A percentile compares a stretch with the other conserved stretches of the same genome.
Conservation (phyloP, 2,113 vertebrate species). For the Azemiops feae region DNA sequence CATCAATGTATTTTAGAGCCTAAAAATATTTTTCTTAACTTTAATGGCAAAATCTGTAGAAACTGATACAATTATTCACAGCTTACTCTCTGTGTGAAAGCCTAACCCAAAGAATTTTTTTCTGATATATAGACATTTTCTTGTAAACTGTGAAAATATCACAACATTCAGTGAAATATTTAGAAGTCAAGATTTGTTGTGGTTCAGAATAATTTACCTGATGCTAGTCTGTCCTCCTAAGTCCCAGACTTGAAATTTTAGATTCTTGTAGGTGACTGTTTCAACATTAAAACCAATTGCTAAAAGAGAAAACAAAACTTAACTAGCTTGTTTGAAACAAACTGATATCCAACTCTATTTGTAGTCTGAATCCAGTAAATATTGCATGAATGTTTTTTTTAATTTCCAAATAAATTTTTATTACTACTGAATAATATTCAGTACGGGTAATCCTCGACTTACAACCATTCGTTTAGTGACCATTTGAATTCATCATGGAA, state of each 20-base stretch:
- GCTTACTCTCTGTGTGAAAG: background rate
- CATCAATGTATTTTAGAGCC: background rate
- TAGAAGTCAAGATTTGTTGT: background rate
- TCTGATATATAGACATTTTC: background rate
- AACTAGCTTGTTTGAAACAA: background rate
- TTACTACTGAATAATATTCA: background rate
- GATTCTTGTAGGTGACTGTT: conserved; percentile 95
- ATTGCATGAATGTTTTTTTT: background rate
- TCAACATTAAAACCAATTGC: conserved; percentile 99
- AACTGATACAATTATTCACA: background rate
- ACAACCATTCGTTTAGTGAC: background rate
- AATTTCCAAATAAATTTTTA: background rate
- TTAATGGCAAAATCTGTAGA: background rate
- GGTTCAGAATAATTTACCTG: conserved; percentile 70
- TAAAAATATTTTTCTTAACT: background rate
- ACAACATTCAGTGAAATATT: background rate
- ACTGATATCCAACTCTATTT: background rate
- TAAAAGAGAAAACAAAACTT: conserved; percentile 59
- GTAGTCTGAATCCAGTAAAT: background rate
- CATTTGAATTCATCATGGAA: background rate
- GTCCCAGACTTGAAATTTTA: conserved; percentile 99
- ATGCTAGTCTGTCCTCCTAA: conserved; percentile 98
- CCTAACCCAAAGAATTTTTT: background rate
- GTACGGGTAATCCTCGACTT: background rate
- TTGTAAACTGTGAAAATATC: background rate